Percentiles rank a stretch among this genome's conserved stretches.
These are phyloP conservation scores for Tenthredo notha DNA, from an alignment of 2,888 invertebrate species.

Conservation along the genomic window DNA sequence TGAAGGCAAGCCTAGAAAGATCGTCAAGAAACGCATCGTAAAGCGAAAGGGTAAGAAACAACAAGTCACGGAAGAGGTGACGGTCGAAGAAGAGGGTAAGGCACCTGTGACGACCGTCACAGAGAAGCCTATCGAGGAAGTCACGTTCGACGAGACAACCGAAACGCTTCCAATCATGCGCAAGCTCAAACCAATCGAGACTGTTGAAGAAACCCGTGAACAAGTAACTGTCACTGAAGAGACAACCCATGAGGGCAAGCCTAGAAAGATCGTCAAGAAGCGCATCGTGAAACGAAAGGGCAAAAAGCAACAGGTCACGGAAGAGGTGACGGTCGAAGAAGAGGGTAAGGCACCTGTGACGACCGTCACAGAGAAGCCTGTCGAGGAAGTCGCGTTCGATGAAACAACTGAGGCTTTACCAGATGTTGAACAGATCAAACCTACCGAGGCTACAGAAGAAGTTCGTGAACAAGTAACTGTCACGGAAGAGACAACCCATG, in stretches of 20 bases:
- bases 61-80: slow-evolving; percentile 77
- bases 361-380: slow-evolving; percentile 72
- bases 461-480: slow-evolving; percentile 61
- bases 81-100: slow-evolving; percentile 67
- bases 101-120: slow-evolving; percentile 70
- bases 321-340: slow-evolving; percentile 78
- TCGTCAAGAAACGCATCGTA: slow-evolving; percentile 73
- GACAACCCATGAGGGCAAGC: slow-evolving; percentile 62
- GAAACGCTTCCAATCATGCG: background rate
- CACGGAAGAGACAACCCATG: slow-evolving; percentile 64
- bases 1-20: slow-evolving; percentile 65
- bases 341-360: slow-evolving; percentile 78
- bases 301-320: slow-evolving; percentile 69
- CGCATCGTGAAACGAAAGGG: slow-evolving; percentile 72
- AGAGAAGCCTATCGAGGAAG: slow-evolving; percentile 68
- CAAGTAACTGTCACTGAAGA: slow-evolving; percentile 72
- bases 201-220: slow-evolving; percentile 73
- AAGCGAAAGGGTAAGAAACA: slow-evolving; percentile 71
- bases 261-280: slow-evolving; percentile 68
- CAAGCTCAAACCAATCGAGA: background rate
- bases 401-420: slow-evolving; percentile 56
- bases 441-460: slow-evolving; percentile 63
- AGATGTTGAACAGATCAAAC: slow-evolving; percentile 65
- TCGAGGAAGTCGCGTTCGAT: slow-evolving; percentile 65
- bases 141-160: slow-evolving; percentile 61